Evolutionary conservation across 2,113 vertebrate genomes (phyloP).

Genomic region (Eolophus roseicapilla): DNA sequence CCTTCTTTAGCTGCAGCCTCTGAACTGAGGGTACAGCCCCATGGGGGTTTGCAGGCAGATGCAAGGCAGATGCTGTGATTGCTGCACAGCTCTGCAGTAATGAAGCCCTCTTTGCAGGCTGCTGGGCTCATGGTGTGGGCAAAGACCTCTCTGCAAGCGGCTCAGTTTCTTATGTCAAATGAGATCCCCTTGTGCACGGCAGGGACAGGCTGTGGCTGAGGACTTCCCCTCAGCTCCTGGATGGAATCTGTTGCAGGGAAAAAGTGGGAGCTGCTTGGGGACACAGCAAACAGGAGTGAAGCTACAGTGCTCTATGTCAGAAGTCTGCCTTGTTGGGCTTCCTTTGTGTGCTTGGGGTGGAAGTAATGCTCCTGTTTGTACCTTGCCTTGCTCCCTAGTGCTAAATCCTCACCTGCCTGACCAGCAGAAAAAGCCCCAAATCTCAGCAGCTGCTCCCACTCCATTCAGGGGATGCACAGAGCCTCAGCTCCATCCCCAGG

Average conservation of each 20-base stretch:
- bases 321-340: background rate
- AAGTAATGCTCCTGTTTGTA: background rate
- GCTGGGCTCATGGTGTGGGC: fast-evolving
- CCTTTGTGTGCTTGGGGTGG: background rate
- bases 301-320: fast-evolving
- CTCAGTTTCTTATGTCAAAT: fast-evolving
- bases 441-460: background rate
- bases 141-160: background rate
- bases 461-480: background rate
- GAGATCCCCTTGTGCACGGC: background rate
- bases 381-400: background rate
- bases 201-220: background rate
- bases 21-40: fast-evolving
- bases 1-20: background rate
- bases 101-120: background rate
- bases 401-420: background rate
- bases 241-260: too few relatives aligned
- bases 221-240: background rate
- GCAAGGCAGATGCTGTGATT: background rate
- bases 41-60: background rate
- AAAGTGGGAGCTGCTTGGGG: background rate
- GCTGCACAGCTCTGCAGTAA: background rate
- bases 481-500: background rate
- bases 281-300: fast-evolving
- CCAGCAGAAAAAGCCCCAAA: background rate